Conservation (phyloP, 2,113 vertebrate genomes). For the Oncorhynchus tshawytscha region DNA sequence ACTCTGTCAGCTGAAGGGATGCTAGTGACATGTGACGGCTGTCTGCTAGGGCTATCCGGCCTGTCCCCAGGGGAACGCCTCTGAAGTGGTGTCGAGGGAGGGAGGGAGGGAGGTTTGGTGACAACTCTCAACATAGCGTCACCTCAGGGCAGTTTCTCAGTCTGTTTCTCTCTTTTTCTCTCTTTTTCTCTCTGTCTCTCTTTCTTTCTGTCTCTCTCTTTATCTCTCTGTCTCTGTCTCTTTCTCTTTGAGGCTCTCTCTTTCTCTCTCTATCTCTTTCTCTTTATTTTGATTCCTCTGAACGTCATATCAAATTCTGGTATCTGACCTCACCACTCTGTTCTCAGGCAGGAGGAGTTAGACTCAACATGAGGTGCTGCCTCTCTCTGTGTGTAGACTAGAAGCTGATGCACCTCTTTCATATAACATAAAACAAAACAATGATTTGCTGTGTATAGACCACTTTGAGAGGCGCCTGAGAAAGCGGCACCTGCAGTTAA, state of each 20-base stretch:
- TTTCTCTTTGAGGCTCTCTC: neutral
- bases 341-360: too few relatives aligned
- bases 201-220: neutral
- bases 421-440: neutral
- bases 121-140: neutral
- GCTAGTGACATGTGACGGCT: neutral
- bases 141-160: neutral
- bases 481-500: neutral
- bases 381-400: too few relatives aligned
- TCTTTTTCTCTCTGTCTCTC: neutral
- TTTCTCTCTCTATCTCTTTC: neutral
- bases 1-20: neutral
- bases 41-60: neutral
- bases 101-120: neutral
- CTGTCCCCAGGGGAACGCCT: neutral
- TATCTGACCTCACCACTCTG: too few relatives aligned
- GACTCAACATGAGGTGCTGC: too few relatives aligned
- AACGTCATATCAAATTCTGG: too few relatives aligned
- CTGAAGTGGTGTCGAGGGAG: neutral
- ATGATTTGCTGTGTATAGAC: neutral
- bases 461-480: neutral
- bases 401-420: too few relatives aligned
- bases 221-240: neutral
- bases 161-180: neutral
- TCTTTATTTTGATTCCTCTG: too few relatives aligned